Base-by-base conservation (phyloP, 2,888 invertebrate species). In the Dione juno region DNA sequence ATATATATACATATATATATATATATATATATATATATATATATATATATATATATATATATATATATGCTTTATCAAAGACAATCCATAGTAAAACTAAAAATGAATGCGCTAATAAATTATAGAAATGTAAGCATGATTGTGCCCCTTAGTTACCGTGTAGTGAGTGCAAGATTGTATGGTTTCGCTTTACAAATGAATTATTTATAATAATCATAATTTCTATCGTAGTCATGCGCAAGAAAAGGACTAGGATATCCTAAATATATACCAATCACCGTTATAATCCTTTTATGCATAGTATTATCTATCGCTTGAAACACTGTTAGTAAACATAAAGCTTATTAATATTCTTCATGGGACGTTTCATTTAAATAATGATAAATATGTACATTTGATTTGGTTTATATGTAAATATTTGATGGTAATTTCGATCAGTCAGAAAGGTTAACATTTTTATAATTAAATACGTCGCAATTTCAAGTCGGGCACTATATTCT, bases 251-350 rank as follows among this genome's bases (percentile, higher is more conserved):
- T 43, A 59, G 43, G 43, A 43, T 59, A 43, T 59, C 43, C 59
- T 41, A 59, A 54, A 13, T 43, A 59, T 21, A 40, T 43, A 16
- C 16, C 37, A 58, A 41, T 41, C 41, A 41, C 43, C 59, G 21
- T 59, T 21, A 13, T 21, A 43, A 14, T 8, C 14, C 41, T 59
- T 41, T 21, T 59, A 43, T 59, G 43, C 19, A 59, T 59, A 43
- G 3, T 21, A 59, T 21, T 59, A 43, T 59, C 3, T 59, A 43
- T 59, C 3, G 43, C 19, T 59, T 43, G 21, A 59, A 59, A 43
- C 41, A 43, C 14, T 43, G 59, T 43, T 43, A 59, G 59, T 59
- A 59, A 59, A 43, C 14, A 59, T 21, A 59, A 21, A 14, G 9
- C 59, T n/a, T 41, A 43, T 59, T 43, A 21, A 21, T 19, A 43